phyloP scores from a whole-genome alignment of 53 echinoderm and acorn worm genomes.

The Holothuria leucospilota region DNA sequence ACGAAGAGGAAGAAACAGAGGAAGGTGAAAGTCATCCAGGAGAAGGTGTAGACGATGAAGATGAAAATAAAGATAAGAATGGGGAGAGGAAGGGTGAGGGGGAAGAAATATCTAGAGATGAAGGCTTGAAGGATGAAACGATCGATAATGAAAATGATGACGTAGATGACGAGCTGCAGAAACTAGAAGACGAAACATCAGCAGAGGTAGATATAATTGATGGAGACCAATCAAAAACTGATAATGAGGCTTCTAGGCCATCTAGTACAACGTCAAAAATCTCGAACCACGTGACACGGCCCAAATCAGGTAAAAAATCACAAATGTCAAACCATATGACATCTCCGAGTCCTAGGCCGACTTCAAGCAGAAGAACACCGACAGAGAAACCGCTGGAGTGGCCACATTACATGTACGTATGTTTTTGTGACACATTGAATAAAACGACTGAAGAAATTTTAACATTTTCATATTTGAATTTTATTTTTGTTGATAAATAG shows the following conservation, averaged over 20 bases:
- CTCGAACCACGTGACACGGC: background rate
- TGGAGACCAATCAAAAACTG: too few species aligned
- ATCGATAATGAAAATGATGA: background rate
- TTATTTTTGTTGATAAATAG: too few species aligned
- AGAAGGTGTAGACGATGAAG: constrained; percentile 23
- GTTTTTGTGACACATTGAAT: background rate
- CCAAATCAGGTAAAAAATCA: background rate
- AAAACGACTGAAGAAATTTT: too few species aligned
- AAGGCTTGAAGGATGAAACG: constrained; percentile 22
- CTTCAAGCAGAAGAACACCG: constrained; percentile 44
- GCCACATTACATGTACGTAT: constrained; percentile 81
- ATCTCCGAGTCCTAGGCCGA: constrained; percentile 61
- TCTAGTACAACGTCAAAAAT: background rate
- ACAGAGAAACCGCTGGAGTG: constrained; percentile 84
- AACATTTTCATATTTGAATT: too few species aligned
- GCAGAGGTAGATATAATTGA: background rate
- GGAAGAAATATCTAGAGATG: constrained; percentile 38
- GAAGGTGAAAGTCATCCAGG: constrained; percentile 1
- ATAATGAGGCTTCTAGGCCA: background rate
- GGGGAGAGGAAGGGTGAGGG: background rate
- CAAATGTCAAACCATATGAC: constrained; percentile 29
- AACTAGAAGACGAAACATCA: background rate
- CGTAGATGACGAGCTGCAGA: too few species aligned
- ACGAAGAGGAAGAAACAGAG: constrained; percentile 38
- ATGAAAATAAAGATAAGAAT: constrained; percentile 38